phyloP scores from a whole-genome alignment of 1,140 invertebrate species.

The Musca vetustissima region DNA sequence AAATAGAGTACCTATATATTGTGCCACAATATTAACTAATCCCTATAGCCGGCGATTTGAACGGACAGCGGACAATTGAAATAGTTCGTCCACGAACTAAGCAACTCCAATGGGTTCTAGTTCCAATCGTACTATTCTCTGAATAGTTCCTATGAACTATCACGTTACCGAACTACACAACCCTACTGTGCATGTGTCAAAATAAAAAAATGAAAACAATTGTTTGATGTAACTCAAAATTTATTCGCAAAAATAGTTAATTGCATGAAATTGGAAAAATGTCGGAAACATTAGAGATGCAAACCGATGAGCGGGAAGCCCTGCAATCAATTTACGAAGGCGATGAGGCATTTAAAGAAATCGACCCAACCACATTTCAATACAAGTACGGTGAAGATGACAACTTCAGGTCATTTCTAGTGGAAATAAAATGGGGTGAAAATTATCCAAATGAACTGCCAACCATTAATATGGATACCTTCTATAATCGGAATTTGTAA shows the following conservation, averaged over 20 bases:
- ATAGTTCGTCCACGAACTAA: no score
- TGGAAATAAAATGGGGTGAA: slow-evolving; percentile 84
- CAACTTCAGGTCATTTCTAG: slow-evolving; percentile 75
- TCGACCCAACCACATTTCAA: slow-evolving; percentile 77
- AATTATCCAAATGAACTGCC: slow-evolving; percentile 85
- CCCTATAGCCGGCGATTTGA: no score
- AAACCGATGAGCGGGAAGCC: slow-evolving; percentile 89
- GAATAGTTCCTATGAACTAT: no score
- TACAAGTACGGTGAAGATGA: slow-evolving; percentile 91
- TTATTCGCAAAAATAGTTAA: neutral
- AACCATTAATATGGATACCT: slow-evolving; percentile 82
- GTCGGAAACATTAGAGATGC: slow-evolving; percentile 65
- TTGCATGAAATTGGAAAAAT: slow-evolving; percentile 42
- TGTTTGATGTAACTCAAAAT: neutral
- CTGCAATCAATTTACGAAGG: slow-evolving; percentile 92
- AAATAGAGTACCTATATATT: no score
- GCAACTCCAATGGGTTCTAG: no score
- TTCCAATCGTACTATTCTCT: no score
- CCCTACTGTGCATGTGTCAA: no score
- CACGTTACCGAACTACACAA: no score
- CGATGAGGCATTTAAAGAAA: slow-evolving; percentile 82
- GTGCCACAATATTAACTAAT: no score
- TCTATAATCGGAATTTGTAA: slow-evolving; percentile 94
- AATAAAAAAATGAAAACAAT: no score
- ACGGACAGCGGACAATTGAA: no score